phyloP scores from a whole-genome alignment of 2,113 vertebrate species.

The Dicaeum eximium region DNA sequence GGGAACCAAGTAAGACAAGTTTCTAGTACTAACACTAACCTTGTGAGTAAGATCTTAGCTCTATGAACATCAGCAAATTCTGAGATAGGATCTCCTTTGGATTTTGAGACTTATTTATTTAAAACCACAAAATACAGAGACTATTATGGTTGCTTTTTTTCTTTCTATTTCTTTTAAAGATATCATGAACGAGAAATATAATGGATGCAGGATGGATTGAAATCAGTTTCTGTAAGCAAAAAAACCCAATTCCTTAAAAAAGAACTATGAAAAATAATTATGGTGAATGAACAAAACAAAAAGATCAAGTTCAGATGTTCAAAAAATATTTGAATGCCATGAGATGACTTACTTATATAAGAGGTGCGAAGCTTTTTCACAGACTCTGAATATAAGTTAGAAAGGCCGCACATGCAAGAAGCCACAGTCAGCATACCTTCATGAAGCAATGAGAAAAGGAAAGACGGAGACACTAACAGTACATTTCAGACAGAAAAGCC shows the following conservation, averaged over 20 bases:
- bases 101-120: not conserved
- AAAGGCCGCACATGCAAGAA: constrained; percentile 81
- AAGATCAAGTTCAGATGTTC: constrained; percentile 14
- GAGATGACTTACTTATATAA: constrained; percentile 88
- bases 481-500: constrained; percentile 59
- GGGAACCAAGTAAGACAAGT: not conserved
- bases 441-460: constrained; percentile 78
- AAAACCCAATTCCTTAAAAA: not conserved
- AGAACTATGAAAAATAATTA: not conserved
- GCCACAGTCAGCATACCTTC: constrained; percentile 84
- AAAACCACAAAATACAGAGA: not conserved
- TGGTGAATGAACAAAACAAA: not conserved
- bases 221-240: not conserved
- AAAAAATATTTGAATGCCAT: constrained; percentile 32
- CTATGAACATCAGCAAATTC: not conserved
- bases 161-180: not conserved
- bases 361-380: constrained; percentile 89
- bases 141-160: not conserved
- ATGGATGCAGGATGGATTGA: not conserved
- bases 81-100: not conserved
- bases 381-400: constrained; percentile 84
- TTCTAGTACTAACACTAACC: not conserved
- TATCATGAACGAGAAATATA: not conserved
- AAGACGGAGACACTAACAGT: constrained; percentile 73
- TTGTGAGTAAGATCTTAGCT: not conserved